Conservation (phyloP, 2,113 vertebrate species). For the Macaca mulatta region DNA sequence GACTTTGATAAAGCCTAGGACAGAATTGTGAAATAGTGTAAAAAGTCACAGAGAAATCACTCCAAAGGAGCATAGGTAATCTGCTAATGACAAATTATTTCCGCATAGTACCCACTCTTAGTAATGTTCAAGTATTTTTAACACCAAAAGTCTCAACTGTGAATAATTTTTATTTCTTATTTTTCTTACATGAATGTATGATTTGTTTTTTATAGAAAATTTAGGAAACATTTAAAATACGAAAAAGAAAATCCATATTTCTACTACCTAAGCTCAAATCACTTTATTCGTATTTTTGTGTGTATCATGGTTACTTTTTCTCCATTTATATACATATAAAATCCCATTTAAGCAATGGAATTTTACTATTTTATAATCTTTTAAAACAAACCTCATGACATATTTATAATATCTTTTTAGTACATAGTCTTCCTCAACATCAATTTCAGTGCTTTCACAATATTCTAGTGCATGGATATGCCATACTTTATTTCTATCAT, state of each 20-base stretch:
- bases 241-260: constrained; percentile 21
- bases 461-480: neutral
- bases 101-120: neutral
- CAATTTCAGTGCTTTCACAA: constrained; percentile 23
- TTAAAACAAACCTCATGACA: constrained; percentile 8
- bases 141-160: neutral
- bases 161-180: neutral
- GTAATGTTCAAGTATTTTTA: neutral
- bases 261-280: neutral
- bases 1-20: neutral
- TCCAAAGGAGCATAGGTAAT: neutral
- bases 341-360: constrained; percentile 10
- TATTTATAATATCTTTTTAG: neutral
- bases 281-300: neutral
- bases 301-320: neutral
- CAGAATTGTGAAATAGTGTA: neutral
- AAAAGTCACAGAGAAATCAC: neutral
- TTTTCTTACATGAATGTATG: constrained; percentile 5
- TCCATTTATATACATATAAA: neutral
- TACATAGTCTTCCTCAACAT: neutral
- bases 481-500: neutral
- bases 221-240: neutral
- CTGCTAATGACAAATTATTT: neutral
- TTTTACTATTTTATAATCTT: constrained; percentile 39
- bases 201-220: constrained; percentile 34